phyloP scores from a whole-genome alignment of 2,888 invertebrate species.

The Thyatira batis region DNA sequence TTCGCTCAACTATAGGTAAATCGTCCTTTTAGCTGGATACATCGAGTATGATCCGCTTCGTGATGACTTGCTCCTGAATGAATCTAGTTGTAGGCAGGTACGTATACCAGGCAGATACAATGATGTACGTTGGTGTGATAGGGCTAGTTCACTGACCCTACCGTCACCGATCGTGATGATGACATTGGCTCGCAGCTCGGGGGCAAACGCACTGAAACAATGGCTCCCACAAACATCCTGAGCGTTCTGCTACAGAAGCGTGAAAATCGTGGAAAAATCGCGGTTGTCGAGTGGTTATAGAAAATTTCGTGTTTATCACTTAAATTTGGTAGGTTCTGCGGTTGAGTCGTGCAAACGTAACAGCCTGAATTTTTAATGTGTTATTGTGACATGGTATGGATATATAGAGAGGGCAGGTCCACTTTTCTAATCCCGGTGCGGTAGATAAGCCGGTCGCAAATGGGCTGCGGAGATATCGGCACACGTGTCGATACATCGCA shows the following conservation, averaged over 20 bases:
- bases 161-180: background rate
- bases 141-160: background rate
- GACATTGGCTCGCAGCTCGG: background rate
- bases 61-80: too few species aligned
- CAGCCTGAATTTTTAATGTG: too few species aligned
- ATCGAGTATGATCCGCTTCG: too few species aligned
- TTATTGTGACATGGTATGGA: background rate
- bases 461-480: background rate
- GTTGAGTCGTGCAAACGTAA: too few species aligned
- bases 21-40: too few species aligned
- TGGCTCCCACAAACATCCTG: background rate
- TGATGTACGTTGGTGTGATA: background rate
- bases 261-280: background rate
- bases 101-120: too few species aligned
- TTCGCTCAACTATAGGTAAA: too few species aligned
- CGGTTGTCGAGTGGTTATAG: background rate
- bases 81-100: too few species aligned
- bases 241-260: background rate
- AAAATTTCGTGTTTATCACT: too few species aligned
- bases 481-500: background rate
- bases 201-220: conserved; percentile 3
- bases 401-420: background rate
- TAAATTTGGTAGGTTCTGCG: too few species aligned
- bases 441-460: background rate
- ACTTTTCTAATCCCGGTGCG: background rate